Evolutionary conservation across 2,888 invertebrate species (phyloP), one percentile per base, ranked within the genome.

Genomic region (Thymelicus sylvestris): DNA sequence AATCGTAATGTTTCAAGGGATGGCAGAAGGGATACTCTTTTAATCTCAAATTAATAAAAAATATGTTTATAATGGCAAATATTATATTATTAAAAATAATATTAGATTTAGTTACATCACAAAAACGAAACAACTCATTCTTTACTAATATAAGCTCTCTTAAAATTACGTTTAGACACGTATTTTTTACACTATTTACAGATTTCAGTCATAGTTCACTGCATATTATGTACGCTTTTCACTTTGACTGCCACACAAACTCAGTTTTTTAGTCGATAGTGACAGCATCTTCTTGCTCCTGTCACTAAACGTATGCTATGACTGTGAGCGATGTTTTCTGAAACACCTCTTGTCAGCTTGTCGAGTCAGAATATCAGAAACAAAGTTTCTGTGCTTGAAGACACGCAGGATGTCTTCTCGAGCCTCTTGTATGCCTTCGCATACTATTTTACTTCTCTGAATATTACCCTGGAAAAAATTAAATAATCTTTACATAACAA

Each of bases 311-410:
- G 57, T 78, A 39, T 79, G 89, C 89, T 93, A 94, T 81, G 93
- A 93, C 76, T 94, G 93, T 79, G 97, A 97, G 74, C 98, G 97
- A 79, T 98, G 97, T 90, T 98, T 99, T 86, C 98, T 97, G 85
- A 97, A 97, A 83, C 97, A 97, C 75, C 98, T 94, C 90, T 98
- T 98, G 85, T 98, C 98, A 77, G 97, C 97, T 92, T 98, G 98
- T 78, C 98, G 96, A 81, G 96, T 96, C 72, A 99, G 96, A 80
- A 99, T 98, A 84, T 98, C 98, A 15, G 96, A 95, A 52, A 98
- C 97, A 79, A 97, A 97, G 67, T 96, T 95, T 89, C 98, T 97
- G 87, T 99, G 98, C 76, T 98, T 98, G 83, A 98, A 97, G 74
- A 98, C 97, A 82, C 97, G 97, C 86, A 98, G 96, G 75, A 98